Evolutionary conservation across 1,140 invertebrate genomes (phyloP), one percentile per base, ranked within the genome.

Genomic region (Hyposmocoma kahamanoa): DNA sequence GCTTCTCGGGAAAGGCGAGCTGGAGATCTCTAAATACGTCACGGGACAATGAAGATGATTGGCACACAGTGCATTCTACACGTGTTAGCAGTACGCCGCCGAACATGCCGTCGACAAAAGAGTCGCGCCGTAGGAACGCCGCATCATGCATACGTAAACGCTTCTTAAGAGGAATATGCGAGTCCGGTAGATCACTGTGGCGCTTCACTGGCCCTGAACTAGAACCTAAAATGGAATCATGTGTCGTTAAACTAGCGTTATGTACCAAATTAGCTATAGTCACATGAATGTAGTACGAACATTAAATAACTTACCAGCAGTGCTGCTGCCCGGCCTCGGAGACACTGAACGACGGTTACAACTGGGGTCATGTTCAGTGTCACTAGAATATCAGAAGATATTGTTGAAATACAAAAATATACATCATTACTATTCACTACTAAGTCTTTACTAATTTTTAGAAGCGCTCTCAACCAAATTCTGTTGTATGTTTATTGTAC

Each of bases 1-100:
- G 73, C 57, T 88, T 88, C 34, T 91, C 91, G 0, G 94, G 94
- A 73, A 96, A 95, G 0, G 94, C 93, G 3, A 96, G 79, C 45
- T 94, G 93, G 4, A 96, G 79, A 58, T 96, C 95, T 2, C 92
- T 89, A 77, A 96, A 96, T 43, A 89, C 89, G 69, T 96, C 94
- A 5, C 89, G 90, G 11, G 92, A 91, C 26, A 90, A 86, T 2
- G 93, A 95, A 41, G 90, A 89, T 2, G 88, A 90, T 30, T 88
- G 81, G 71, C 94, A 96, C 5, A 88, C 88, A 1, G 89, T 82
- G 66, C 95, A 96, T 47, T 89, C 89, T 11, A 93, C 91, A 0
- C 90, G 91, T 0, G 93, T 93, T 10, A 91, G 87, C 11, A 93
- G 80, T 48, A 92, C 90, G 0, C 95, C 95, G 4, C 92, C 92